phyloP scores from a whole-genome alignment of 2,113 vertebrate species.

The Propithecus coquereli region DNA sequence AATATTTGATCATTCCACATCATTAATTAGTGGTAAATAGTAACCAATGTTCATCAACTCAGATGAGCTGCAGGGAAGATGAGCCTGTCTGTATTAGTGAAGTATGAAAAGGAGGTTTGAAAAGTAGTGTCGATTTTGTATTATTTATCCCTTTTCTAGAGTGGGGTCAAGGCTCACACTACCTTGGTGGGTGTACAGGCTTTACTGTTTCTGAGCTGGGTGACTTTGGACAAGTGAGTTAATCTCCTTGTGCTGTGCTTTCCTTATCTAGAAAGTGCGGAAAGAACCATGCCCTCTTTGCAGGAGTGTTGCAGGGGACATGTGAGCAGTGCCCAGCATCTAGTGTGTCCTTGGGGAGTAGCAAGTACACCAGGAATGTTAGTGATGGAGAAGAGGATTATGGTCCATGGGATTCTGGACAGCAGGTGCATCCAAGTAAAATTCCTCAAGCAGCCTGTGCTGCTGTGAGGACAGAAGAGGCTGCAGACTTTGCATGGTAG shows the following conservation, averaged over 20 bases:
- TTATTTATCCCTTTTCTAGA: neutral
- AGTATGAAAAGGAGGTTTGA: neutral
- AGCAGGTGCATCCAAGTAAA: accelerated
- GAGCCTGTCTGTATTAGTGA: neutral
- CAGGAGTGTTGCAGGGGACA: neutral
- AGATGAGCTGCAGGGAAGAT: neutral
- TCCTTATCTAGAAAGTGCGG: neutral
- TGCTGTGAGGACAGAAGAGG: neutral
- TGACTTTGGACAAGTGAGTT: neutral
- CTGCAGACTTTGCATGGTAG: accelerated
- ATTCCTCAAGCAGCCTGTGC: neutral
- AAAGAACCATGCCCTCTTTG: accelerated
- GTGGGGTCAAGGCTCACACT: neutral
- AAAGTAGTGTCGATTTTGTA: neutral
- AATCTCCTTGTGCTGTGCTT: neutral
- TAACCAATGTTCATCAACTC: neutral
- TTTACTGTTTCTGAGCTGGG: neutral
- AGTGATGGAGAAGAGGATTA: neutral
- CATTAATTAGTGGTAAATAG: neutral
- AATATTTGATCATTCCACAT: neutral
- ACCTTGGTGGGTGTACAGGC: neutral
- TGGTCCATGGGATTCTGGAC: too few relatives aligned
- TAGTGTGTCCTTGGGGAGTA: too few relatives aligned
- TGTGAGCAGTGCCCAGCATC: neutral
- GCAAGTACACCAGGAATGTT: accelerated